phyloP scores from a whole-genome alignment of 2,888 invertebrate genomes.

The Agapetus fuscipes region DNA sequence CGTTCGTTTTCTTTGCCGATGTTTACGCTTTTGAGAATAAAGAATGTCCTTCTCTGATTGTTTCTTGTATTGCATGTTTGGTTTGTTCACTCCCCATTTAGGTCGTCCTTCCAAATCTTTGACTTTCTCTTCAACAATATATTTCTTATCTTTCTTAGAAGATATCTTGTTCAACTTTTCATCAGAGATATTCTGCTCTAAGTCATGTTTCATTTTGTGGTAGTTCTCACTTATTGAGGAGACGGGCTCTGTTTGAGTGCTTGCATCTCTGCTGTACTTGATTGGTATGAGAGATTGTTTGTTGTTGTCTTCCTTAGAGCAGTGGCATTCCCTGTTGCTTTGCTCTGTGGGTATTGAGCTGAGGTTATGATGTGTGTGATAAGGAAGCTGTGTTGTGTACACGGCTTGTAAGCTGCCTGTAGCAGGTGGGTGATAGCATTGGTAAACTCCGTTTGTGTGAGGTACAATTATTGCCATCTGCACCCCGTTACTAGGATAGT shows the following conservation, averaged over 20 bases:
- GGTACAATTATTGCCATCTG: conserved; percentile 54
- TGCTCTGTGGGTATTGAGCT: conserved; percentile 50
- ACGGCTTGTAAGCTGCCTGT: conserved; percentile 31
- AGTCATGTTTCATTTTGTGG: background rate
- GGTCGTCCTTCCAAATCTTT: conserved; percentile 55
- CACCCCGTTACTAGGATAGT: conserved; percentile 36
- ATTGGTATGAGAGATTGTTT: conserved; percentile 38
- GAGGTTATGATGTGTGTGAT: conserved; percentile 28
- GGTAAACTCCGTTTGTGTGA: conserved; percentile 37
- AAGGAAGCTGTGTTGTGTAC: conserved; percentile 8
- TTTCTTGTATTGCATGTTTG: conserved; percentile 74
- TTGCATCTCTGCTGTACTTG: conserved; percentile 50
- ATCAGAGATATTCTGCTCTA: conserved; percentile 36
- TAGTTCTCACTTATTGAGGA: background rate
- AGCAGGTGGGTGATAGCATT: conserved; percentile 27
- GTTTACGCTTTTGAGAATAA: conserved; percentile 61
- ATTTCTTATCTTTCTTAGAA: conserved; percentile 43
- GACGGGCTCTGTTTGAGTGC: conserved; percentile 56
- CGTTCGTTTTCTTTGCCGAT: conserved; percentile 54
- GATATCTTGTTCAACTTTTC: conserved; percentile 37
- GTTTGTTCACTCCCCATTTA: conserved; percentile 68
- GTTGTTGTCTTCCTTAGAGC: conserved; percentile 23
- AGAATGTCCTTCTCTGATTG: conserved; percentile 86
- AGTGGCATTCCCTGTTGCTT: conserved; percentile 26
- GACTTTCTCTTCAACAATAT: conserved; percentile 44